Base-by-base conservation (phyloP, 2,797 vertebrate species). In the Pangasius sanitwongsei region DNA sequence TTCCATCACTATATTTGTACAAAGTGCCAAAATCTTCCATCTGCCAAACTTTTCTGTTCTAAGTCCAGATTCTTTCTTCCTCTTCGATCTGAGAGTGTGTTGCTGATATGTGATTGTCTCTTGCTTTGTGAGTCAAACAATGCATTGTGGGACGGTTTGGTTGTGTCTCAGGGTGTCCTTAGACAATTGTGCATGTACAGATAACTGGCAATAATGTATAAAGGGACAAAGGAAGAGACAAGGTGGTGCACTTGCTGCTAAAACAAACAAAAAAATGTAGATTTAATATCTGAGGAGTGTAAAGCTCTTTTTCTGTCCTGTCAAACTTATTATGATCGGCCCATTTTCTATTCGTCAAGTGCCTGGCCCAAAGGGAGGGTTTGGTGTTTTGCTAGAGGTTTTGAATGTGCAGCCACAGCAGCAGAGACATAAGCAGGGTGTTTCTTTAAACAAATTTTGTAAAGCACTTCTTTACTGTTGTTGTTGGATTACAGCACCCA, bases 11-110 rank as follows among this genome's bases (percentile, higher is more conserved):
- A 50, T 86, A 92, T 92, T 90, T 88, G 92, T 89, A 92, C 48
- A 34, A 94, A 94, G 95, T 96, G 96, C 95, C 95, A 97, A 94
- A 91, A 90, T 94, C 94, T 95, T 95, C 92, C 16, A 85, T 34
- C 65, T 85, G 83, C 83, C 83, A 85, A 85, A 85, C 93, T 88
- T 90, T 87, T 90, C 83, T 92, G 65, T 90, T 84, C 37, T 55
- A 90, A 90, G 88, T 90, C 87, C 87, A 89, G 85, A 89, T 85
- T 74, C 72, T 75, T 87, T 85, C 41, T 89, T 81, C 74, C 82
- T 89, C 69, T 87, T 88, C 65, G 57, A 72, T 82, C 84, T 67
- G 85, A 90, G 84, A 83, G 61, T 89, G 86, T 88, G 87, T 86
- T 80, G 86, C 82, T 91, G 92, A 89, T 90, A 85, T 31, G 87